Base-by-base conservation (phyloP, 1,140 invertebrate genomes). In the Diabrotica undecimpunctata region DNA sequence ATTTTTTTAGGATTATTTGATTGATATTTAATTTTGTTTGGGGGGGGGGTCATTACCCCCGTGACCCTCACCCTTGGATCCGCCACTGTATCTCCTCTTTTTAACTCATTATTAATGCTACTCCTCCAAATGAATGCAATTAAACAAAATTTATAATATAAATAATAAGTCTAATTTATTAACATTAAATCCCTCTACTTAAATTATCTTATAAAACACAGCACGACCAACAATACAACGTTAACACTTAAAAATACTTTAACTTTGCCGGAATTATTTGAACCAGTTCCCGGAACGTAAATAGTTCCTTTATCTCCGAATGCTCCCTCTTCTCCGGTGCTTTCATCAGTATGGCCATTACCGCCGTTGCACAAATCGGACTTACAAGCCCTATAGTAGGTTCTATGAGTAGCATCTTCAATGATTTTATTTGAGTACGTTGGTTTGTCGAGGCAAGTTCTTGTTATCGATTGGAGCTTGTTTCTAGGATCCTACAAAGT, bases 231-330 rank as follows among this genome's bases (percentile, higher is more conserved):
- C 38, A 50, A 46, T 10, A 60, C 8, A 50, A 60, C 8, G 5
- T 12, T 8, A 6, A 60, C 13, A 12, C n/a, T 6, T 11, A 60
- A 13, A 46, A 38, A 35, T 9, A 60, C 39, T 51, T 13, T 50
- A 14, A 54, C 13, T 8, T n/a, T 10, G 9, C 7, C 12, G 11
- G 25, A 51, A 35, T 7, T 38, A 14, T 37, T 62, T 57, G n/a
- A 14, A 8, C 54, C 67, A 36, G 39, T 66, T 38, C 67, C 67
- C 35, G 67, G 67, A 13, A 51, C 60, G n/a, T 61, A 64, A 57
- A 70, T 67, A n/a, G 64, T 67, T 5, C 62, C 65, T 63, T 70
- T 70, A 36, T 70, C 69, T 13, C 69, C 69, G 37, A 67, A 61
- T 63, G 37, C 51, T 10, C 56, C 56, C 0, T 6, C 51, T 5